Evolutionary conservation across 2,797 vertebrate species (phyloP), one percentile per base, ranked within the genome.

Genomic region (Galaxias olidus): DNA sequence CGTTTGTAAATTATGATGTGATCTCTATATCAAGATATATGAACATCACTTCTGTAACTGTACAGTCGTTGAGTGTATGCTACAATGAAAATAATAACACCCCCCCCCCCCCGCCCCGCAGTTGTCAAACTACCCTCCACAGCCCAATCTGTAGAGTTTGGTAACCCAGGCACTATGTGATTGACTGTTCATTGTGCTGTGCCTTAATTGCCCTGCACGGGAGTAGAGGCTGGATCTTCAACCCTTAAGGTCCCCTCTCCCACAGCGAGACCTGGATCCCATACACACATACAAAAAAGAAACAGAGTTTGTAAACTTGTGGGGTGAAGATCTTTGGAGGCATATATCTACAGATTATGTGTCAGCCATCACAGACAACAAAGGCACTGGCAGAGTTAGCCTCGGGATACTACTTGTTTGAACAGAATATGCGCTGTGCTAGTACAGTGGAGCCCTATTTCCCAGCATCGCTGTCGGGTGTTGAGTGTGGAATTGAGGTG

Each of bases 321-420:
- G 82, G 67, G 69, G 74, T 66, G 71, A 76, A 10, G 65, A 79
- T 86, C 80, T 86, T 79, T 69, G 44, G 69, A 42, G 68, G 76
- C 68, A 76, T 72, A 74, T 88, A 82, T 88, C 82, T 77, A 61
- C 69, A 85, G 83, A 85, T 86, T 85, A 82, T 83, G 67, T 87
- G 79, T 88, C 82, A 88, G 81, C 88, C 89, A 79, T 80, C 85
- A 79, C 85, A 90, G 77, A 80, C 74, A 90, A 61, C 80, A 88
- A 83, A 82, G 76, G 72, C 79, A 68, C 75, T 65, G 45, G 46
- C 57, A 55, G 71, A 77, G 76, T 64, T 72, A 88, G 77, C 86
- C 86, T 66, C 72, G 80, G 87, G 87, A 90, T 77, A 81, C 55
- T 65, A 79, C 82, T 82, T 86, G 85, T 91, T 91, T 89, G 84